Evolutionary conservation across 2,797 vertebrate genomes (phyloP).

Genomic region (Enoplosus armatus): DNA sequence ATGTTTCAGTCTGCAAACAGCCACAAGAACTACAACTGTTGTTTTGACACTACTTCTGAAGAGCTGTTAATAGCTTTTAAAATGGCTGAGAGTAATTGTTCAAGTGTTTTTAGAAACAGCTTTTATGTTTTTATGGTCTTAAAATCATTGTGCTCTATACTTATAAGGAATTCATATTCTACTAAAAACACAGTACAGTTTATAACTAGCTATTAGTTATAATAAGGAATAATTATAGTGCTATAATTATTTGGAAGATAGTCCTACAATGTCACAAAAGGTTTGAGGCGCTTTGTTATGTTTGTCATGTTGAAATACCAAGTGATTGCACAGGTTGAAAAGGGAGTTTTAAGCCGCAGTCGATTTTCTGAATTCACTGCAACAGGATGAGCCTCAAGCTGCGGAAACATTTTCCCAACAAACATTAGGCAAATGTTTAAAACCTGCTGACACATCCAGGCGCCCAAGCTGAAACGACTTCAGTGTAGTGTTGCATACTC

Average conservation of each 20-base stretch:
- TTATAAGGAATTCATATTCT: background rate
- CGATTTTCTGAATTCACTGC: background rate
- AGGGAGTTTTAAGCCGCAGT: background rate
- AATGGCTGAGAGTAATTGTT: background rate
- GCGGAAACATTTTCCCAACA: background rate
- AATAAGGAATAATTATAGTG: background rate
- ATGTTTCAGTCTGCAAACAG: background rate
- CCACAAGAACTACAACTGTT: background rate
- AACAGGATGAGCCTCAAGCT: background rate
- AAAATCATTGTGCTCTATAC: background rate
- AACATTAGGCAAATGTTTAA: slow-evolving; percentile 10
- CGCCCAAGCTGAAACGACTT: slow-evolving; percentile 3
- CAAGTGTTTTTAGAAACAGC: background rate
- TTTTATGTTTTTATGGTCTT: background rate
- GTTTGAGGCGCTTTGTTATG: background rate
- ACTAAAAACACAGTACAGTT: background rate
- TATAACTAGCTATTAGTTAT: background rate
- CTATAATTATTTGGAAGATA: background rate
- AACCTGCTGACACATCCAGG: slow-evolving; percentile 30
- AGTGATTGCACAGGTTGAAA: background rate
- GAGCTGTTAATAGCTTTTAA: background rate
- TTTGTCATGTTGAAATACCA: background rate
- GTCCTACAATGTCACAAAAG: background rate
- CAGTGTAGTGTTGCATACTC: background rate
- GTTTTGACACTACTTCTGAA: background rate